Evolutionary conservation across 2,113 vertebrate genomes (phyloP).

Genomic region (Onychostoma macrolepis): DNA sequence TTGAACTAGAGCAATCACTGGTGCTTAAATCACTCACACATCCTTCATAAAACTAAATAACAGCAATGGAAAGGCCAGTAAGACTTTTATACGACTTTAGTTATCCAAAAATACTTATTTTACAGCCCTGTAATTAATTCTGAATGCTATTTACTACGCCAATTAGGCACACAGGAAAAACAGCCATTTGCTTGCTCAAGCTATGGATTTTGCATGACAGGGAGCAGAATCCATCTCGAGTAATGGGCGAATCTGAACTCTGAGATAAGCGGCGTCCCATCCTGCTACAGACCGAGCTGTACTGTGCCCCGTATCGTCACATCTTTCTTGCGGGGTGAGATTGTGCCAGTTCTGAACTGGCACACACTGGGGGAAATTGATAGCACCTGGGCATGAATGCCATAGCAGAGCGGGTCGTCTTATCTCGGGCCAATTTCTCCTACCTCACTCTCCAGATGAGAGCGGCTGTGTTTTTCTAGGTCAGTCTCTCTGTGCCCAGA

Average conservation of each 20-base stretch:
- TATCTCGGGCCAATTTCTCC: conserved; percentile 48
- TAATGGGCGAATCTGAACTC: conserved; percentile 17
- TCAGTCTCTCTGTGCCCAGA: conserved; percentile 56
- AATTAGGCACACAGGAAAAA: conserved; percentile 55
- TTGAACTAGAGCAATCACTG: conserved; percentile 37
- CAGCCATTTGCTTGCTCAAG: conserved; percentile 29
- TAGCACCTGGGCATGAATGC: conserved; percentile 58
- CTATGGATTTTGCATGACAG: conserved; percentile 50
- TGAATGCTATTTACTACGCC: conserved; percentile 62
- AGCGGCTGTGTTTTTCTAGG: conserved; percentile 61
- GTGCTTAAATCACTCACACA: conserved; percentile 49
- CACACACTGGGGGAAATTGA: conserved; percentile 52
- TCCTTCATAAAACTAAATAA: conserved; percentile 59
- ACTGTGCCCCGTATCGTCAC: conserved; percentile 32
- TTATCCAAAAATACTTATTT: conserved; percentile 67
- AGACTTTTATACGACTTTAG: conserved; percentile 61
- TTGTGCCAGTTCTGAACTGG: conserved; percentile 55
- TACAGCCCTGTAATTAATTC: conserved; percentile 65
- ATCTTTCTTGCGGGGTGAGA: conserved; percentile 47
- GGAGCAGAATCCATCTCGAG: conserved; percentile 16
- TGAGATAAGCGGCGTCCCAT: conserved; percentile 7
- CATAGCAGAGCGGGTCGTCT: conserved; percentile 50
- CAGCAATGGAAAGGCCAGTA: conserved; percentile 64
- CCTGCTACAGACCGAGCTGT: conserved; percentile 10
- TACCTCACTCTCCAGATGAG: conserved; percentile 57